A percentile compares a stretch with the other conserved stretches of the same genome.
These are phyloP conservation scores for Muntiacus muntjak DNA, from an alignment of 2,113 vertebrate species.

Conservation along the genomic window DNA sequence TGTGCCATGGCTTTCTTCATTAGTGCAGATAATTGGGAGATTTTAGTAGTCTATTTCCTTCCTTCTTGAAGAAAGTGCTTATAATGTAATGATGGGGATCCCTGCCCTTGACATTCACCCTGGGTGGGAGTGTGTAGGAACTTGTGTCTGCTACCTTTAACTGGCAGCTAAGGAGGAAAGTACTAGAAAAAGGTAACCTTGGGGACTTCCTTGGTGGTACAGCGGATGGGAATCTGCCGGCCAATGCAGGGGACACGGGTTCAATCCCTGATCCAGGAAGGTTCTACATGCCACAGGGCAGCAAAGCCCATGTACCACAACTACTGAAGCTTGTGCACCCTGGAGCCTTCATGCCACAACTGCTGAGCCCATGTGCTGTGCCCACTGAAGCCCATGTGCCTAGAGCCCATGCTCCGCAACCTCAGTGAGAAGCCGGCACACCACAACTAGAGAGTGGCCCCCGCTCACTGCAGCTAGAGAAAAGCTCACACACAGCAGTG, in stretches of 20 bases:
- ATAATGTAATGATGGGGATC: background rate
- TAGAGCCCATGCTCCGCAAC: background rate
- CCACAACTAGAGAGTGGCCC: fast-evolving
- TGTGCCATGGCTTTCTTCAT: slow-evolving; percentile 51
- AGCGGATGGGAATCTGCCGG: background rate
- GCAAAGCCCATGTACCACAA: fast-evolving
- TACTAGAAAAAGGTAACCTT: background rate
- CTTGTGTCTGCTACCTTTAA: background rate
- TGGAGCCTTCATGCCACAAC: background rate
- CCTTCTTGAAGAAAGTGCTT: slow-evolving; percentile 35
- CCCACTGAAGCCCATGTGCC: too few species aligned
- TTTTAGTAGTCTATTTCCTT: slow-evolving; percentile 43
- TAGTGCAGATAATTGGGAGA: slow-evolving; percentile 62
- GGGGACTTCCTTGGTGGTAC: background rate
- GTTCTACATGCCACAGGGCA: background rate
- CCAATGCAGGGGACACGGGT: background rate
- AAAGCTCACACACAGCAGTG: background rate
- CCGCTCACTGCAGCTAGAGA: background rate
- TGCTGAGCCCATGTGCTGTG: background rate
- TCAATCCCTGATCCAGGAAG: background rate
- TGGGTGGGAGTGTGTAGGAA: background rate
- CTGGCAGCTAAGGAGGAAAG: background rate
- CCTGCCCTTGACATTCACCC: background rate
- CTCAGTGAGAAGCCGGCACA: background rate
- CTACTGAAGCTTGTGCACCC: background rate